Percentiles rank a stretch among this genome's conserved stretches.
Evolutionary conservation across 2,797 vertebrate genomes (phyloP).

Genomic region (Phaenicophaeus curvirostris): DNA sequence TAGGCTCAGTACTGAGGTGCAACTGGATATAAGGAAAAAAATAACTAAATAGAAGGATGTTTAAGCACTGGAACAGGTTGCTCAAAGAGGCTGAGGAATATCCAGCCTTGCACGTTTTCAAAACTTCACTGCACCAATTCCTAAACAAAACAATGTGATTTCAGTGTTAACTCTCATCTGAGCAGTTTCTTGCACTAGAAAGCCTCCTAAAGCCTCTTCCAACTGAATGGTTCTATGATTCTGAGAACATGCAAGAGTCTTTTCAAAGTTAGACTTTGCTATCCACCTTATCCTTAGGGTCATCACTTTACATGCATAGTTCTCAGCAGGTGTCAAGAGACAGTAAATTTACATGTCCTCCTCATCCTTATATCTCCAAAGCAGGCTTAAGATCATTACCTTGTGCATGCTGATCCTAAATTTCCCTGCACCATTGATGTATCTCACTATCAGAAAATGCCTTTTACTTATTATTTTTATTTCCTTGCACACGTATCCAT

Average conservation of each 20-base stretch:
- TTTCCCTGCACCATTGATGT: not conserved
- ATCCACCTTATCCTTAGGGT: not conserved
- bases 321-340: not conserved
- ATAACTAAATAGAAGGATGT: no score
- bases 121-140: not conserved
- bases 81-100: no score
- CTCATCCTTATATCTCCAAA: not conserved
- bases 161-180: not conserved
- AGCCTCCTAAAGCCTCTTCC: not conserved
- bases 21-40: no score
- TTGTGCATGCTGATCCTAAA: not conserved
- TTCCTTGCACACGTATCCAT: not conserved
- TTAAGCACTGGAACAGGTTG: no score
- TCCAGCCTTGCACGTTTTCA: not conserved
- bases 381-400: not conserved
- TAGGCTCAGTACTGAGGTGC: no score
- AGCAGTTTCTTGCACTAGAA: not conserved
- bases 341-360: not conserved
- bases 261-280: not conserved
- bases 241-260: not conserved
- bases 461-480: not conserved
- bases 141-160: not conserved
- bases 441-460: slow-evolving; percentile 5
- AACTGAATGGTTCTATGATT: not conserved
- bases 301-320: not conserved